Evolutionary conservation across 2,888 invertebrate genomes (phyloP).

Genomic region (Dermolepida albohirtum): DNA sequence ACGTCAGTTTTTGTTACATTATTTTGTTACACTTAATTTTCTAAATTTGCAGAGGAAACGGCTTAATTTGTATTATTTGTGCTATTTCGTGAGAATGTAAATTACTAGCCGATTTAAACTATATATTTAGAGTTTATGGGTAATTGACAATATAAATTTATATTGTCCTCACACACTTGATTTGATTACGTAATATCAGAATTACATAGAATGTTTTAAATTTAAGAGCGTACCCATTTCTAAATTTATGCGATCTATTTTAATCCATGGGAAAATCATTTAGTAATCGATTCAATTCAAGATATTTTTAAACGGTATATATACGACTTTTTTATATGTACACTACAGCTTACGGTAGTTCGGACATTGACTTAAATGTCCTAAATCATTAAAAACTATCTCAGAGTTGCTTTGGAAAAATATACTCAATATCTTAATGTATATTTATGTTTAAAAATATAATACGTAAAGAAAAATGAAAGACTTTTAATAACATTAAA

Average conservation of each 20-base stretch:
- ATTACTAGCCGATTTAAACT: background rate
- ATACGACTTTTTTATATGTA: constrained; percentile 6
- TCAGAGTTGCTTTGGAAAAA: too few species aligned
- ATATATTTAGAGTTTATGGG: background rate
- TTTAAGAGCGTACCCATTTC: constrained; percentile 8
- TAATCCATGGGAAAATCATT: constrained; percentile 35
- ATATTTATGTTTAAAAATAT: too few species aligned
- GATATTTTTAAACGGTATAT: background rate
- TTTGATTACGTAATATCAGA: constrained; percentile 19
- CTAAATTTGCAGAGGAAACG: background rate
- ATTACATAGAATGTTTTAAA: constrained; percentile 14
- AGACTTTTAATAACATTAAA: too few species aligned
- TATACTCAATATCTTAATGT: too few species aligned
- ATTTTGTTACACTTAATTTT: too few species aligned
- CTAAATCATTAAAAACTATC: too few species aligned
- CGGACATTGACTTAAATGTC: too few species aligned
- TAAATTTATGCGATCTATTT: constrained; percentile 31
- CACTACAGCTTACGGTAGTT: too few species aligned
- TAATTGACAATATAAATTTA: background rate
- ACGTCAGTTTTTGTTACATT: too few species aligned
- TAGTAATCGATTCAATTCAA: constrained; percentile 17
- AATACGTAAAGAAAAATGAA: too few species aligned
- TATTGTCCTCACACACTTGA: constrained; percentile 14
- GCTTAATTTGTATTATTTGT: background rate
- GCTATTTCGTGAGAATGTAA: background rate